Evolutionary conservation across 2,113 vertebrate genomes (phyloP), one percentile per base, ranked within the genome.

Genomic region (zebrafish (Danio rerio)): DNA sequence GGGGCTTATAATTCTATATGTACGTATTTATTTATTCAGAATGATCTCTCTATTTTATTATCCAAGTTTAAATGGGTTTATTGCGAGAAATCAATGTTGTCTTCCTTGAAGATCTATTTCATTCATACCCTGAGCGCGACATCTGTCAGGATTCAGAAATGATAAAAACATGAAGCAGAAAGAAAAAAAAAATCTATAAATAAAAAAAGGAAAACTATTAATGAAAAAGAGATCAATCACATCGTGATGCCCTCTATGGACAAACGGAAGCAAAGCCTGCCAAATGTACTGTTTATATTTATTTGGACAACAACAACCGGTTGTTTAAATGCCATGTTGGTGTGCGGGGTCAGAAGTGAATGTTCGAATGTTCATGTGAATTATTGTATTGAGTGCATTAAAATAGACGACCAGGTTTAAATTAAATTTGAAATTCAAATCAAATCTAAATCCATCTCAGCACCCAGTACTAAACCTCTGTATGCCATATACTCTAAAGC

Each of bases 61-160:
- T 15, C 3, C 15, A 10, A 45, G 40, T 8, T 59, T 58, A 74
- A 40, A 63, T 55, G 31, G 21, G 61, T 75, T 55, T 62, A 65
- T 65, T 65, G 18, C 16, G 63, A 12, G 18, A 71, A 76, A 68
- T 82, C 62, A 47, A 59, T 66, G 62, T 68, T 63, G 15, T 76
- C 61, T 68, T 50, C 5, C 50, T 31, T 13, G 72, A 76, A 58
- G 49, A 76, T 11, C 6, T 50, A 52, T 50, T 63, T 62, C 45
- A 72, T 72, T 62, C 45, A 61, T 73, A 68, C 42, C 10, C 40
- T 31, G 11, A 73, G 13, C 55, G 16, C 13, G 61, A 56, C 52
- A 76, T 55, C 16, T 21, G 18, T 76, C 81, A 49, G 42, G 15
- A 47, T 65, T 56, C n/a, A 15, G 10, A 21, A 40, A 50, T 50